Evolutionary conservation across 2,113 vertebrate species (phyloP), one percentile per base, ranked within the genome.

Genomic region (Ia io): DNA sequence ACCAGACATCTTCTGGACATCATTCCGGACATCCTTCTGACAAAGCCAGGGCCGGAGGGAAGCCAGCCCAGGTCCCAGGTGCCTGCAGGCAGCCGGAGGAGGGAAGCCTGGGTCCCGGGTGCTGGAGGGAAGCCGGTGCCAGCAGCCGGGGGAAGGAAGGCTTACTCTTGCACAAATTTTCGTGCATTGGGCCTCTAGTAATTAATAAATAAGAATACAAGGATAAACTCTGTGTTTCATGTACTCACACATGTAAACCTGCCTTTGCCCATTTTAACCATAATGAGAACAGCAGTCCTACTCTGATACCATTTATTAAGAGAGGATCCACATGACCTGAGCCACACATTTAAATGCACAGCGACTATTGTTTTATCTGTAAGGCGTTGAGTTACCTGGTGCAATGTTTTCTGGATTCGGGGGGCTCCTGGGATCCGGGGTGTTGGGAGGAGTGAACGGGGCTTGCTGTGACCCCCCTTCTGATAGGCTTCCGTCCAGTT

Each of bases 381-480:
- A 63, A 85, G 42, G 9, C 0, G 49, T 49, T 61, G 12, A 0
- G 32, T 98, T 98, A 99, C 99, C 99, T 97, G 99, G 99, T 47
- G 99, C 99, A 3, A 99, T 99, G 91, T 85, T 98, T 80, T 99
- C 98, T 63, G 99, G 99, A 96, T 99, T 98, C 4, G 98, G 98
- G 76, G 98, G 98, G 44, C 97, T 98, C 74, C 95, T 97, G 74
- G 98, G 98, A 42, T 99, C 98, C 0, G 98, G 97, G 25, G 98
- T 98, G 51, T 99, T 98, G 61, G 98, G 98, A 67, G 98, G 98
- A 25, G 98, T 98, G 89, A 98, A 97, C 37, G 98, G 98, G 17
- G 97, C 94, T 0, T 98, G 97, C 96, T 98, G 98, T 40, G 98
- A 93, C 17, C 98, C 96, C 35, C 89, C 97, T 37, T 98, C 98